These are phyloP conservation scores for Spondyliosoma cantharus DNA, from an alignment of 2,797 vertebrate genomes.

Conservation along the genomic window DNA sequence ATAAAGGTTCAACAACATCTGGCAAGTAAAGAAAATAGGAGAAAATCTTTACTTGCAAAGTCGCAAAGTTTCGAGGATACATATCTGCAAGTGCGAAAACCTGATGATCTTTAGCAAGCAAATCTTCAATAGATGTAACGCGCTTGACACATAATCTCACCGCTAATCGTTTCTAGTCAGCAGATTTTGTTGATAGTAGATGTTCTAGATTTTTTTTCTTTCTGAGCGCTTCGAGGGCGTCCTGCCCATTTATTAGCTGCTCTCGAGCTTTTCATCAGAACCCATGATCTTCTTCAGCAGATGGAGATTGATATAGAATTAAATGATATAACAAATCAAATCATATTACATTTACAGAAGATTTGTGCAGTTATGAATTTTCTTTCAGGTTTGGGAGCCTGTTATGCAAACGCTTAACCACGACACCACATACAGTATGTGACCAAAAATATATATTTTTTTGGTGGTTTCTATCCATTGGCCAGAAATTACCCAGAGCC, in stretches of 20 bases:
- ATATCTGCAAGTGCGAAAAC: neutral
- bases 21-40: neutral
- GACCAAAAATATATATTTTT: conserved; percentile 20
- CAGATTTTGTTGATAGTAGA: neutral
- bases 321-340: neutral
- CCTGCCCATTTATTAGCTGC: neutral
- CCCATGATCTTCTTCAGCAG: neutral
- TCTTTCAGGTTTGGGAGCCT: neutral
- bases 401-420: neutral
- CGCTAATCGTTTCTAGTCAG: neutral
- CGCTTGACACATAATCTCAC: neutral
- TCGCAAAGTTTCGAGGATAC: neutral
- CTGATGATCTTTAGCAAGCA: neutral
- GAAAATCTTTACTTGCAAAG: neutral
- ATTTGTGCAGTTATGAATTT: neutral
- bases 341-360: neutral
- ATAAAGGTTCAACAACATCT: neutral
- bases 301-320: neutral
- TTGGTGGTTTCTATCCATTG: conserved; percentile 15
- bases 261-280: neutral
- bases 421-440: neutral
- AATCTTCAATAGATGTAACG: neutral
- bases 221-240: neutral
- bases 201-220: neutral
- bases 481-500: conserved; percentile 6